Percentiles rank a stretch among this genome's conserved stretches.
phyloP scores from a whole-genome alignment of 2,797 vertebrate genomes.

The Microtus obscurus region DNA sequence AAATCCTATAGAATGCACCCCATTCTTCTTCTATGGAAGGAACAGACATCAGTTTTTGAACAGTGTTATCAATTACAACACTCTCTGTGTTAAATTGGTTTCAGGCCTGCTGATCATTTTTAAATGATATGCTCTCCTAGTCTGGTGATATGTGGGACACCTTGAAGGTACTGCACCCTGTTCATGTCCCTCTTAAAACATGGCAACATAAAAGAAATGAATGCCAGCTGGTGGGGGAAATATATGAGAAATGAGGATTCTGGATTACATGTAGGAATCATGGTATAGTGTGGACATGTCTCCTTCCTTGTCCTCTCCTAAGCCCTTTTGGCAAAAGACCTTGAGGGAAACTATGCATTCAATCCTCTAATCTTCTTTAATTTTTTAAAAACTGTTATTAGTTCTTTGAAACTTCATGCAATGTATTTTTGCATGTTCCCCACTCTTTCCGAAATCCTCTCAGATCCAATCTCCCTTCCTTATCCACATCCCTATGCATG shows the following conservation, averaged over 20 bases:
- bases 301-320: not conserved
- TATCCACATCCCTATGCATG: not conserved
- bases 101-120: not conserved
- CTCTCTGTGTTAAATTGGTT: not conserved
- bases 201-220: not conserved
- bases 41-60: not conserved
- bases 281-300: not conserved
- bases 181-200: conserved; percentile 53
- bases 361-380: not conserved
- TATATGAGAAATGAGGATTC: not conserved
- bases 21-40: conserved; percentile 25
- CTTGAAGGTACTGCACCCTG: not conserved
- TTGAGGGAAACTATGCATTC: not conserved
- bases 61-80: not conserved
- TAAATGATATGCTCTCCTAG: not conserved
- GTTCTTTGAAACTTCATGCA: not conserved
- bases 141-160: conserved; percentile 26
- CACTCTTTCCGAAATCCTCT: not conserved
- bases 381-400: not conserved
- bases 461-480: not conserved
- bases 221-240: not conserved
- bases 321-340: not conserved
- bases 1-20: not conserved
- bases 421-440: not conserved
- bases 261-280: conserved; percentile 23